Base-by-base conservation (phyloP, 92 coral and sea anemone species). In the Zoanthus gigantus region DNA sequence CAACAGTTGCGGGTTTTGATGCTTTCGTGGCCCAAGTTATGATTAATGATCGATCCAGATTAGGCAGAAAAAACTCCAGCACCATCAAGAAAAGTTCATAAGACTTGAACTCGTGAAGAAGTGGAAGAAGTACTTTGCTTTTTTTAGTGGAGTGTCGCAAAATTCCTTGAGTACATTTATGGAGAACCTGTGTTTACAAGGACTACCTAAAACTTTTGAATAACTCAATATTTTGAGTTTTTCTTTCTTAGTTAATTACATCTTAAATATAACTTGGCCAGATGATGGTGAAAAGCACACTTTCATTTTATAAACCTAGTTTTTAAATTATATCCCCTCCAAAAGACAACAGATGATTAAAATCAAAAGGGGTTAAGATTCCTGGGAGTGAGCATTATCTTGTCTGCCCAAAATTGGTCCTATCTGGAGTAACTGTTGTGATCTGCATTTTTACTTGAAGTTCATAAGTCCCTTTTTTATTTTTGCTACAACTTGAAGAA, bases 361-460 rank as follows among this genome's bases (percentile, higher is more conserved):
- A 60, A 60, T 60, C 67, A 60, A 23, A 60, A 60, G 67, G 67
- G 67, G 67, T 60, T 60, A 23, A 56, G 58, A 47, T 75, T 45
- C 79, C 34, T 30, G 79, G 61, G 31, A 75, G 79, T 75, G 60
- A 75, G 31, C 79, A 17, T 75, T 75, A 75, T 75, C 79, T 75
- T 47, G 58, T 75, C 79, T 75, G 61, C 57, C 17, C 53, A 47
- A 74, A 74, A 74, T 74, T 54, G 78, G 78, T 74, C 78, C 78
- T 50, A 74, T 74, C 61, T 74, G 78, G 79, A 75, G 61, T 75
- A 75, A 75, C 29, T 75, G 79, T 75, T 75, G 79, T 75, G 79
- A 75, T 75, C 32, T 75, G 79, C 10, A 47, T 75, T 75, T 54
- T 75, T 45, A 75, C 79, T 75, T 75, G 79, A 46, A 75, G 79